These are phyloP conservation scores for Tinamus major DNA, from an alignment of 2,797 vertebrate genomes.

Conservation along the genomic window DNA sequence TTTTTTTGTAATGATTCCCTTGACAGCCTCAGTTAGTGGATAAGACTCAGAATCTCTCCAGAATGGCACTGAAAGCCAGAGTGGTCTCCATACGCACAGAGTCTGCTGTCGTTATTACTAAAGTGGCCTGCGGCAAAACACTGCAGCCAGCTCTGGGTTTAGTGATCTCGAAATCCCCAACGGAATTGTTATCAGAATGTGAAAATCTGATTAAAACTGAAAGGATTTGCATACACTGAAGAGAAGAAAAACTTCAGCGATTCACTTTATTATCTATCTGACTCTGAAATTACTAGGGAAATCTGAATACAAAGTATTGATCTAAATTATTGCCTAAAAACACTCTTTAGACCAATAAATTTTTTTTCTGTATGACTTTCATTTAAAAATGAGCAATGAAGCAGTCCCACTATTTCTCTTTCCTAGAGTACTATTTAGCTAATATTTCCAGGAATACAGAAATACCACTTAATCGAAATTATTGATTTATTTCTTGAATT, in stretches of 20 bases:
- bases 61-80: neutral
- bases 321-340: neutral
- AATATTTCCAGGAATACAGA: neutral
- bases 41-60: neutral
- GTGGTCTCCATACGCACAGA: neutral
- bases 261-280: neutral
- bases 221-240: neutral
- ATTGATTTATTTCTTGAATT: neutral
- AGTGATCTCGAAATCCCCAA: neutral
- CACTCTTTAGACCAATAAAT: neutral
- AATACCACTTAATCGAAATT: neutral
- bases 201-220: neutral
- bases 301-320: neutral
- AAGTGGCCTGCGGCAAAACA: neutral
- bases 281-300: neutral
- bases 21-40: neutral
- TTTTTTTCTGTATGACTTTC: neutral
- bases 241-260: neutral
- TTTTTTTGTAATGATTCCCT: neutral
- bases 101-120: slow-evolving; percentile 5
- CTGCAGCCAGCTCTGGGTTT: neutral
- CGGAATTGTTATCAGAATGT: neutral
- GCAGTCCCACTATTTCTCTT: neutral
- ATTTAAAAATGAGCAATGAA: neutral
- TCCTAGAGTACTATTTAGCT: neutral